These are phyloP conservation scores for Mormyrus lacerda DNA, from an alignment of 2,113 vertebrate genomes.

Conservation along the genomic window DNA sequence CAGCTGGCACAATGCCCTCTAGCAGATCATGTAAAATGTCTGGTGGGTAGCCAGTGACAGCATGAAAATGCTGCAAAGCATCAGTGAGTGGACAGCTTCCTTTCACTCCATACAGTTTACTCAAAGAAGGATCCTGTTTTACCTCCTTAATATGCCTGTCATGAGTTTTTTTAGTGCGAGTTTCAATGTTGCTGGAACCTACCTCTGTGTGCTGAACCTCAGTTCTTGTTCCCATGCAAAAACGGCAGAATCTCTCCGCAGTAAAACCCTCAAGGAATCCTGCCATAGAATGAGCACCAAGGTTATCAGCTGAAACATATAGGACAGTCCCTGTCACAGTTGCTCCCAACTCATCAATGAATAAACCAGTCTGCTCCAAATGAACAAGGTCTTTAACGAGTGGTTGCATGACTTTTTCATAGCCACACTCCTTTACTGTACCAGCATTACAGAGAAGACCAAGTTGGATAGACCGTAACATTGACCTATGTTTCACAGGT, in stretches of 20 bases:
- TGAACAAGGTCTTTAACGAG: not conserved
- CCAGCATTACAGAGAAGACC: not conserved
- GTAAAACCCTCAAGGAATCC: slow-evolving; percentile 12
- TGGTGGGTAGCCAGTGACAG: not conserved
- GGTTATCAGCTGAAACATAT: slow-evolving; percentile 6
- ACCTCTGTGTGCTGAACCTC: not conserved
- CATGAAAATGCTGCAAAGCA: slow-evolving; percentile 1
- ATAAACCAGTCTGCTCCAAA: not conserved
- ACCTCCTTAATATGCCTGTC: not conserved
- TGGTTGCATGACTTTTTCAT: not conserved
- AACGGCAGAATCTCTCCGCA: not conserved
- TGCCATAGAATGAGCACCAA: not conserved
- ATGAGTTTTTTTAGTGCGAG: not conserved
- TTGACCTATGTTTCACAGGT: not conserved
- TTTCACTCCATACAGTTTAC: not conserved
- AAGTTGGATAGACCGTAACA: not conserved
- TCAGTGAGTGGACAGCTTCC: not conserved
- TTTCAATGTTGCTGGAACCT: not conserved
- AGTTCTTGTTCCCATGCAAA: not conserved
- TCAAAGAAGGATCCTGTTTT: not conserved
- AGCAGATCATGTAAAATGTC: not conserved
- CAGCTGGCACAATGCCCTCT: slow-evolving; percentile 5
- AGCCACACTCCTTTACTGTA: not conserved
- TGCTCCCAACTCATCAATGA: not conserved
- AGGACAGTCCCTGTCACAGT: slow-evolving; percentile 5